Conservation (phyloP, 1,140 invertebrate genomes). For the Adoxophyes honmai region DNA sequence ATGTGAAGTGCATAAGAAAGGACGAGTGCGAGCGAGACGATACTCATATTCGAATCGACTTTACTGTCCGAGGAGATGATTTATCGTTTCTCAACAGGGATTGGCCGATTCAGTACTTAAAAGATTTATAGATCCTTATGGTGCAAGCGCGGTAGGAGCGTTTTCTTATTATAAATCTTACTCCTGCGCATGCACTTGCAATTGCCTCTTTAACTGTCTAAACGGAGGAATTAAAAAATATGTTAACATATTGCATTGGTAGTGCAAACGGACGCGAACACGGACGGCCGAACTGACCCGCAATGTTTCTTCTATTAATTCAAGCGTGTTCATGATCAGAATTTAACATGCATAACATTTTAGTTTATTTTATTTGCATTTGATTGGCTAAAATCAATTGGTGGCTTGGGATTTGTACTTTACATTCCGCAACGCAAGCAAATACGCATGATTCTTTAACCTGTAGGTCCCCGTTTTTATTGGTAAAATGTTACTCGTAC, state of each 20-base stretch:
- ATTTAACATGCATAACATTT: too few relatives aligned
- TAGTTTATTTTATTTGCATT: too few relatives aligned
- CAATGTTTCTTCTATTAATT: not conserved
- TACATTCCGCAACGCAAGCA: too few relatives aligned
- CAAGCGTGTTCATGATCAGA: not conserved
- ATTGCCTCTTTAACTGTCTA: slow-evolving; percentile 55
- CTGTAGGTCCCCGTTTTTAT: too few relatives aligned
- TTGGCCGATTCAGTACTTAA: slow-evolving; percentile 71
- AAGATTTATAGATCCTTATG: slow-evolving; percentile 73
- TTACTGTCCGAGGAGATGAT: slow-evolving; percentile 64
- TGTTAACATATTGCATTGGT: slow-evolving; percentile 63
- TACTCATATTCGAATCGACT: slow-evolving; percentile 45
- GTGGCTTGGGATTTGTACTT: too few relatives aligned
- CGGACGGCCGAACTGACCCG: slow-evolving; percentile 26
- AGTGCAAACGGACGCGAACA: too few relatives aligned
- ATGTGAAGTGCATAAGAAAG: slow-evolving; percentile 38
- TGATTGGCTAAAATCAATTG: too few relatives aligned
- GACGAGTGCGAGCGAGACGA: slow-evolving; percentile 57
- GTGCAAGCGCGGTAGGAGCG: slow-evolving; percentile 69
- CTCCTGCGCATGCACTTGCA: slow-evolving; percentile 63
- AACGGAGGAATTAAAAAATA: slow-evolving; percentile 67
- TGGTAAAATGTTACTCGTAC: too few relatives aligned
- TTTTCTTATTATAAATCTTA: slow-evolving; percentile 74
- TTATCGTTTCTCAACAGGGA: slow-evolving; percentile 75
- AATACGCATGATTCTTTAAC: too few relatives aligned